Percentiles rank a stretch among this genome's conserved stretches.
phyloP scores from a whole-genome alignment of 92 coral and sea anemone genomes.

The Palythoa grandiflora region DNA sequence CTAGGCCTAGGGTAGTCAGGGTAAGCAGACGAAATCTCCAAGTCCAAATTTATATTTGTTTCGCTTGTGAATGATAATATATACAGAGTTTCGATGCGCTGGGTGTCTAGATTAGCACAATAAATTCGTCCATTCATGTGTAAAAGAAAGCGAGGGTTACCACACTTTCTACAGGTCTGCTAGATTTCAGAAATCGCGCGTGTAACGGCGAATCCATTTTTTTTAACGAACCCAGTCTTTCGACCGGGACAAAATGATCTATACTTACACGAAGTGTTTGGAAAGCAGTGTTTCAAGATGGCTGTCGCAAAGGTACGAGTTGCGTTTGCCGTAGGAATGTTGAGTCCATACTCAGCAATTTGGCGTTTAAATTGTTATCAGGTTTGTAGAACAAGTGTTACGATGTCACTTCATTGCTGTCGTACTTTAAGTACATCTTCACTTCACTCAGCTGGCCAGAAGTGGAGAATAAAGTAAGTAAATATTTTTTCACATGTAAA shows the following conservation, averaged over 20 bases:
- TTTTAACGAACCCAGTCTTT: neutral
- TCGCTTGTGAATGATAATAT: no score
- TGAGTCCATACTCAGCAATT: neutral
- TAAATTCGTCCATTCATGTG: no score
- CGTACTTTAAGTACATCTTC: conserved; percentile 55
- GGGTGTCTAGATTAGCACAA: no score
- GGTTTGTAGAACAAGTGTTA: conserved; percentile 51
- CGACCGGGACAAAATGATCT: conserved; percentile 25
- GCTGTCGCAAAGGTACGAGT: conserved; percentile 39
- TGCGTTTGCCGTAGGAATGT: conserved; percentile 9
- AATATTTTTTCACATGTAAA: neutral
- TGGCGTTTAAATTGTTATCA: conserved; percentile 6
- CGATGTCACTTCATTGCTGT: conserved; percentile 17
- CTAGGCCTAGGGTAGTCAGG: no score
- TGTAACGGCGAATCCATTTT: no score
- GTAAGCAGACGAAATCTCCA: neutral
- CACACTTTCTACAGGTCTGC: no score
- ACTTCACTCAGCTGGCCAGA: conserved; percentile 72
- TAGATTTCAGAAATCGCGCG: no score
- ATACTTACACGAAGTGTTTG: conserved; percentile 2
- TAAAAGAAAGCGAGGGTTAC: no score
- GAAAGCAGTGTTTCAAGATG: conserved; percentile 48
- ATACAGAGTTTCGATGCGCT: no score
- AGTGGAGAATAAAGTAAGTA: conserved; percentile 70
- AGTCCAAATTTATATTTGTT: no score